Evolutionary conservation across 2,797 vertebrate genomes (phyloP).

Genomic region (Heliangelus exortis): DNA sequence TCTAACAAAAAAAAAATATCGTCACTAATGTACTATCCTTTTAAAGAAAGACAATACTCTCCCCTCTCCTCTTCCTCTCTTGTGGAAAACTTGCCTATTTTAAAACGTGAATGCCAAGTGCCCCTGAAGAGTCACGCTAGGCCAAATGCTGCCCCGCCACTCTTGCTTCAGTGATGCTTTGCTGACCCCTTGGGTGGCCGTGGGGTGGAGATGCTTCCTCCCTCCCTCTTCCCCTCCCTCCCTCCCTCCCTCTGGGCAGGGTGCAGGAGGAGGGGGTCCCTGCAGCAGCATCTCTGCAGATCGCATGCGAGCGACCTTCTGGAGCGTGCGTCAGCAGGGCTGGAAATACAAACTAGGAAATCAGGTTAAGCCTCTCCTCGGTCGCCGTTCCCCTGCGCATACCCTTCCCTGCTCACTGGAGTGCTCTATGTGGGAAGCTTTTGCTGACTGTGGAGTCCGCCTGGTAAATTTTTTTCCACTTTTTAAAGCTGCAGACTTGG

Average conservation of each 20-base stretch:
- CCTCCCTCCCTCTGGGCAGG: not conserved
- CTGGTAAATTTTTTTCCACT: not conserved
- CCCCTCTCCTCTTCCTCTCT: not conserved
- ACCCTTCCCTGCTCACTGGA: conserved; percentile 28
- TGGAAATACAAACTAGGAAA: conserved; percentile 65
- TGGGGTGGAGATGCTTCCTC: not conserved
- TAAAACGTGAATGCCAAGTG: not conserved
- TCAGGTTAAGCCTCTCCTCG: conserved; percentile 64
- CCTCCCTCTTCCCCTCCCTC: too few species aligned
- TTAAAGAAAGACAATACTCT: conserved; percentile 15
- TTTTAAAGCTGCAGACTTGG: conserved; percentile 2
- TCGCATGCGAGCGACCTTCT: conserved; percentile 30
- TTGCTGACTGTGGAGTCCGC: conserved; percentile 29
- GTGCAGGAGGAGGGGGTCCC: not conserved
- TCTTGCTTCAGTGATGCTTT: accelerated
- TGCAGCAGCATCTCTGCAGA: not conserved
- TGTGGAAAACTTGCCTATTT: not conserved
- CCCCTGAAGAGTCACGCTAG: not conserved
- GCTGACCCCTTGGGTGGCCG: accelerated
- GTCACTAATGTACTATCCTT: conserved; percentile 28
- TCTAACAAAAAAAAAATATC: conserved; percentile 2
- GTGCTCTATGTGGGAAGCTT: conserved; percentile 15
- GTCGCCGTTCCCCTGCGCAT: conserved; percentile 18
- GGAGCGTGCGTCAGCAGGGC: conserved; percentile 28
- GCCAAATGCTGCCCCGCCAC: not conserved